These are phyloP conservation scores for Podarcis siculus DNA, from an alignment of 2,797 vertebrate species.

Conservation along the genomic window DNA sequence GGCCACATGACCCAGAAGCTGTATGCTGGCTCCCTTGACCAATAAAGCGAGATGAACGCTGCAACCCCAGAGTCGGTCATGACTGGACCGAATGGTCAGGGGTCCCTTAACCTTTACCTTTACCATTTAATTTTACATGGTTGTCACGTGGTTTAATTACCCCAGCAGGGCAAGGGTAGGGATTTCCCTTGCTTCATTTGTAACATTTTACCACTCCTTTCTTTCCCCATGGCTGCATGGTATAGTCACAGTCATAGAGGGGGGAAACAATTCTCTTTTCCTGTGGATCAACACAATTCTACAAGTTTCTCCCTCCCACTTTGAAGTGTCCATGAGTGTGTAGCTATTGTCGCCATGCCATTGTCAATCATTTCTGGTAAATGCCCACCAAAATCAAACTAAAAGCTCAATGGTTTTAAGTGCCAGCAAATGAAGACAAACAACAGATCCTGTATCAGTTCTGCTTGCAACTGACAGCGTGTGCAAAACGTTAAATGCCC, in stretches of 20 bases:
- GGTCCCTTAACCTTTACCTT: too few relatives aligned
- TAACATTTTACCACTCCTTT: not conserved
- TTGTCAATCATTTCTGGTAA: not conserved
- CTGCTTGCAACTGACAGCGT: constrained; percentile 39
- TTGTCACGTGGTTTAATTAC: not conserved
- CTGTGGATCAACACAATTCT: not conserved
- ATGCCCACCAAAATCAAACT: constrained; percentile 34
- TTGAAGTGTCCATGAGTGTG: not conserved
- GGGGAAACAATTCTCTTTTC: not conserved
- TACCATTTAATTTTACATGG: too few relatives aligned
- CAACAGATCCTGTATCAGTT: constrained; percentile 36
- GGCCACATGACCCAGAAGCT: too few relatives aligned
- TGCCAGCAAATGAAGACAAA: constrained; percentile 43
- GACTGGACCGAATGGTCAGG: too few relatives aligned
- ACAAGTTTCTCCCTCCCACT: not conserved
- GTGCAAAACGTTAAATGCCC: constrained; percentile 45
- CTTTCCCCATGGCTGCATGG: not conserved
- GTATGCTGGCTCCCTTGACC: too few relatives aligned
- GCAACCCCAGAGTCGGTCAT: too few relatives aligned
- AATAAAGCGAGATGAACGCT: too few relatives aligned
- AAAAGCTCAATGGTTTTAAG: constrained; percentile 41
- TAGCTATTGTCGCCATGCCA: too few relatives aligned
- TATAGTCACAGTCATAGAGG: not conserved
- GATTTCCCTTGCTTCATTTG: not conserved
- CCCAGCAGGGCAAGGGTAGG: too few relatives aligned